These are phyloP conservation scores for Sepiola atlantica DNA, from an alignment of 2,888 invertebrate genomes.

Conservation along the genomic window DNA sequence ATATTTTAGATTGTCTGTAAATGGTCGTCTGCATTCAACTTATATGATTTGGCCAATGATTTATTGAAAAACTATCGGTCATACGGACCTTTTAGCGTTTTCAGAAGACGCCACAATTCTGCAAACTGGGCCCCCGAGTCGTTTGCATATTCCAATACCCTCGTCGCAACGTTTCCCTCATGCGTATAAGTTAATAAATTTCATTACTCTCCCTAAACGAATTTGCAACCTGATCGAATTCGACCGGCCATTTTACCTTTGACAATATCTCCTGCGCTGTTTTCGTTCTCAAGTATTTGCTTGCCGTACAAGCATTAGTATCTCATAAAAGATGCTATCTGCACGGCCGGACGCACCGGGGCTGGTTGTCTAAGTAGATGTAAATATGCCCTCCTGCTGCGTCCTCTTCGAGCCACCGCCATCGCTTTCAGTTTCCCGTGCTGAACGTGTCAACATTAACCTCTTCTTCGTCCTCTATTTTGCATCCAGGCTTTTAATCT, in stretches of 20 bases:
- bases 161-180: background rate
- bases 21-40: background rate
- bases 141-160: conserved; percentile 32
- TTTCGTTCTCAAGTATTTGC: background rate
- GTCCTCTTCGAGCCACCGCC: background rate
- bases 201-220: conserved; percentile 32
- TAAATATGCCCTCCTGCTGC: background rate
- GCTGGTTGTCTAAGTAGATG: background rate
- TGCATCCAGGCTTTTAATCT: too few species aligned
- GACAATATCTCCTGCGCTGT: background rate
- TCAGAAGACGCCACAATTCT: background rate
- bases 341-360: background rate
- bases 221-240: conserved; percentile 22
- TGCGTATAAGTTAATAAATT: conserved; percentile 32
- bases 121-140: conserved; percentile 4
- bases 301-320: background rate
- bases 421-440: too few species aligned
- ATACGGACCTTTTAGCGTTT: conserved; percentile 32
- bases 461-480: background rate
- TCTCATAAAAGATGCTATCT: conserved; percentile 32
- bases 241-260: background rate
- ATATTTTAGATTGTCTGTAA: background rate
- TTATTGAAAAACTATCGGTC: background rate
- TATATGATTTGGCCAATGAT: background rate
- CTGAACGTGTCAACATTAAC: conserved; percentile 6